Percentiles rank a stretch among this genome's conserved stretches.
phyloP scores from a whole-genome alignment of 2,888 invertebrate species.

The Prenolepis imparis region DNA sequence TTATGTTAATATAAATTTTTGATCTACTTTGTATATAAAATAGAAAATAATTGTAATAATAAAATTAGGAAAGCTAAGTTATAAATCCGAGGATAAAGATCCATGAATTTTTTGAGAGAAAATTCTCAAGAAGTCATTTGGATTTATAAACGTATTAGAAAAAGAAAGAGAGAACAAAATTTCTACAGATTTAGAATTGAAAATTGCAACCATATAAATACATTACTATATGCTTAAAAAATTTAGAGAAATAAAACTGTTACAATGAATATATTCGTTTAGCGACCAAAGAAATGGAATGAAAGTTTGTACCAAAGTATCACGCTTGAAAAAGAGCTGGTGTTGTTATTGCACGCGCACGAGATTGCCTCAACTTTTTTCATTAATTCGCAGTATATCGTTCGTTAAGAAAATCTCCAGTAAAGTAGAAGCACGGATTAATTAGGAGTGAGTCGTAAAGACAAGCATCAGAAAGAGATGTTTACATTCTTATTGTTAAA shows the following conservation, averaged over 20 bases:
- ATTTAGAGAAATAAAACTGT: slow-evolving; percentile 4
- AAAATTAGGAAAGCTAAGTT: background rate
- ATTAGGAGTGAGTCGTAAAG: slow-evolving; percentile 26
- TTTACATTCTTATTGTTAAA: slow-evolving; percentile 39
- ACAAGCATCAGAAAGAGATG: slow-evolving; percentile 23
- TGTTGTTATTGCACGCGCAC: slow-evolving; percentile 22
- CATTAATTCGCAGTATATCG: slow-evolving; percentile 41
- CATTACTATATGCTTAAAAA: background rate
- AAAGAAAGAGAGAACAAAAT: background rate
- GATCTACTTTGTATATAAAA: background rate
- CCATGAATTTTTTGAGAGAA: background rate
- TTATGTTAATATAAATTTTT: background rate
- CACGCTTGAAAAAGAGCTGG: slow-evolving; percentile 10
- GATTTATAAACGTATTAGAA: background rate
- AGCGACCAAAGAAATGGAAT: slow-evolving; percentile 16
- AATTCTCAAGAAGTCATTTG: background rate
- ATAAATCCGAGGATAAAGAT: background rate
- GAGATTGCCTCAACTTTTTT: slow-evolving; percentile 35
- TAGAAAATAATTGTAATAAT: background rate
- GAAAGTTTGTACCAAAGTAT: slow-evolving; percentile 33
- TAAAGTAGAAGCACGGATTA: slow-evolving; percentile 28
- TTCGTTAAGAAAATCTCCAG: slow-evolving; percentile 15
- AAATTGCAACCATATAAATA: background rate
- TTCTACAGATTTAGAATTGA: background rate
- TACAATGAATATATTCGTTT: slow-evolving; percentile 11